phyloP scores from a whole-genome alignment of 2,113 vertebrate genomes.

The Crotalus horridus region DNA sequence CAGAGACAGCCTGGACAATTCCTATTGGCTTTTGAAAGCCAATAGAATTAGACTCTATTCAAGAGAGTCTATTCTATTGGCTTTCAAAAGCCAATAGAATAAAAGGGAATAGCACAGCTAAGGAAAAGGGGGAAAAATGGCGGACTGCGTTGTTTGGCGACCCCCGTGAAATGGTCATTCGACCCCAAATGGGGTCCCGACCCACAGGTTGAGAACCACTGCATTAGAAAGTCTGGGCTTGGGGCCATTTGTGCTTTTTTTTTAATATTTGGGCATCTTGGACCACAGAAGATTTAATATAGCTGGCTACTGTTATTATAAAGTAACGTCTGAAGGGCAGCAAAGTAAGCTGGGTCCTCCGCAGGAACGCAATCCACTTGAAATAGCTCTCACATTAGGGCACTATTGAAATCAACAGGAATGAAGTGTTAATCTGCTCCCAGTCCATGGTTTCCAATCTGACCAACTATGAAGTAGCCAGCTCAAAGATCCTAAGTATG shows the following conservation, averaged over 20 bases:
- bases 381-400: neutral
- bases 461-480: neutral
- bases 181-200: no score
- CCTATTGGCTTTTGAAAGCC: no score
- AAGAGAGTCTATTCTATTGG: no score
- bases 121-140: no score
- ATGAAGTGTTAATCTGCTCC: neutral
- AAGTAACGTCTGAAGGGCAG: neutral
- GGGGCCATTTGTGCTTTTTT: neutral
- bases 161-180: no score
- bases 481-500: neutral
- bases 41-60: no score
- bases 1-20: no score
- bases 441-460: neutral
- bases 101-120: no score
- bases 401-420: neutral
- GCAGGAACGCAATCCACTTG: neutral
- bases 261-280: neutral
- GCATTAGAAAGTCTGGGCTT: neutral
- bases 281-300: neutral
- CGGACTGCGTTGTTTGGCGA: no score
- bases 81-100: no score
- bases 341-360: neutral
- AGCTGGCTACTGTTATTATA: neutral
- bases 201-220: no score